A percentile compares a stretch with the other conserved stretches of the same genome.
These are phyloP conservation scores for Fukomys damarensis DNA, from an alignment of 2,113 vertebrate species.

Conservation along the genomic window DNA sequence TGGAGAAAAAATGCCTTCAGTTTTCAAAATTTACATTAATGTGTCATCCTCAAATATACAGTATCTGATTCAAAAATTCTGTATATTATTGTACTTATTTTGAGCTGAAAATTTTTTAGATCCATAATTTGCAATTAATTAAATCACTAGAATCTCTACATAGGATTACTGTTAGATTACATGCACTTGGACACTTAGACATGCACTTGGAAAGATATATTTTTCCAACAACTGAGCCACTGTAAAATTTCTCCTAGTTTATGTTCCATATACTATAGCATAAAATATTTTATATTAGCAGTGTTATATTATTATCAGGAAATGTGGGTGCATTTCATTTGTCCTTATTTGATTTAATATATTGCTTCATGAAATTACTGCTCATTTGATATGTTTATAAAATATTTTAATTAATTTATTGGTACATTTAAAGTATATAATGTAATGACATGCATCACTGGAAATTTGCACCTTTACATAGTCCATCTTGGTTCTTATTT, in stretches of 20 bases:
- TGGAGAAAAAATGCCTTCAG: background rate
- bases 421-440: no score
- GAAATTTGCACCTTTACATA: no score
- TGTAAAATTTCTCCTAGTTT: constrained; percentile 45
- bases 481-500: no score
- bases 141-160: constrained; percentile 48
- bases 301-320: background rate
- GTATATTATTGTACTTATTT: background rate
- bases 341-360: background rate
- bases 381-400: constrained; percentile 70
- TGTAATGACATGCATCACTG: no score
- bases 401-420: constrained; percentile 44
- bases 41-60: background rate
- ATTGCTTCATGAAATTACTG: constrained; percentile 31
- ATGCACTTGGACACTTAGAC: background rate
- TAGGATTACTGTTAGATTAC: background rate
- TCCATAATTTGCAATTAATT: constrained; percentile 50
- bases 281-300: background rate
- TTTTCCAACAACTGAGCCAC: constrained; percentile 33
- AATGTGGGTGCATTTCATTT: background rate
- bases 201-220: background rate
- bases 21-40: background rate
- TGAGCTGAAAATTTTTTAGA: background rate
- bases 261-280: constrained; percentile 10
- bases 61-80: background rate